A percentile compares a stretch with the other conserved stretches of the same genome.
phyloP scores from a whole-genome alignment of 2,888 invertebrate species.

The Eupithecia centaureata region DNA sequence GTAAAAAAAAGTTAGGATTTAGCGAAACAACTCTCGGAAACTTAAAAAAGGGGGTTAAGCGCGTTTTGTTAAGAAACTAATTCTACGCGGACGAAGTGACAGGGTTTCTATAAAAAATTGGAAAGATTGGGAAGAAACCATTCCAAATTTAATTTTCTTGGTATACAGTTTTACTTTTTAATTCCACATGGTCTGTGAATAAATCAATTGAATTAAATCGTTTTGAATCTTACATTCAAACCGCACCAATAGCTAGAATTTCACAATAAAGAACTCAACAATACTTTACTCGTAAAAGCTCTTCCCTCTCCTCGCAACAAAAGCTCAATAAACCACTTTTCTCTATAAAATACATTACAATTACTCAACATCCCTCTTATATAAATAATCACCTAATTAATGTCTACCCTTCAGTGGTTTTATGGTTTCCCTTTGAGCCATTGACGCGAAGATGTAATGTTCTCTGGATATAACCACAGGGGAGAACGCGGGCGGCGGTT shows the following conservation, averaged over 20 bases:
- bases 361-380: conserved; percentile 36
- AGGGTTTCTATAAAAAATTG: too few relatives aligned
- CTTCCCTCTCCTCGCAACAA: not conserved
- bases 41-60: too few relatives aligned
- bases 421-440: conserved; percentile 43
- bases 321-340: conserved; percentile 9
- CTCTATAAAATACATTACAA: conserved; percentile 26
- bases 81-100: too few relatives aligned
- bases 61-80: too few relatives aligned
- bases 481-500: not conserved
- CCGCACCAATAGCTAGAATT: not conserved
- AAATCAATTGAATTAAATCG: not conserved
- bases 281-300: not conserved
- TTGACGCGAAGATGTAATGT: conserved; percentile 33
- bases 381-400: conserved; percentile 51
- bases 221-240: too few relatives aligned
- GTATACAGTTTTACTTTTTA: not conserved
- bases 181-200: not conserved
- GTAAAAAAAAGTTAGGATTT: too few relatives aligned
- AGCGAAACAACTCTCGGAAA: too few relatives aligned
- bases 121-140: not conserved
- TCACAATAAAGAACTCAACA: not conserved
- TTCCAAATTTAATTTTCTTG: not conserved
- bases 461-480: conserved; percentile 17
- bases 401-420: conserved; percentile 48